Evolutionary conservation across 2,797 vertebrate species (phyloP), one percentile per base, ranked within the genome.

Genomic region (Hipposideros larvatus): DNA sequence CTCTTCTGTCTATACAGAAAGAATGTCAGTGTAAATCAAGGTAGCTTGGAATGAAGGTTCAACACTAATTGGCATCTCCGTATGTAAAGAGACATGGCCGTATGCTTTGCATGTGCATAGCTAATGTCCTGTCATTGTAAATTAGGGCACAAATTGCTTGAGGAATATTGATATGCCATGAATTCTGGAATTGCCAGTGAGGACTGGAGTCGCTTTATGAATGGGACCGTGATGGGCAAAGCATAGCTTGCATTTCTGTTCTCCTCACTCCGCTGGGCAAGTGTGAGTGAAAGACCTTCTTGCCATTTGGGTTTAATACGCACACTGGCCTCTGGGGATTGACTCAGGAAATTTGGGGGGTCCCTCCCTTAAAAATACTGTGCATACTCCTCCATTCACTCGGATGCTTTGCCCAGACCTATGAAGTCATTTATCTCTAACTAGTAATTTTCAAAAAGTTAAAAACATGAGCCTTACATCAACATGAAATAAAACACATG

Each of bases 131-230:
- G 89, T 95, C 85, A 5, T 1, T 43, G 82, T 71, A 26, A 89
- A 88, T 96, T 82, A 96, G 86, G 86, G 55, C 78, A 24, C 91
- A 74, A 59, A 96, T 86, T 77, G 68, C 85, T 75, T 48, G 68
- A 7, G 18, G 86, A 90, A 75, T 91, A 55, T 24, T 59, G 94
- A 94, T 88, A 87, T 24, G 68, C 86, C 46, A 1, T 48, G 94
- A 96, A 31, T 92, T 70, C 77, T 57, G 65, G 90, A 79, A 68
- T 31, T 59, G 55, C 73, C 87, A 85, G 87, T 2, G 26, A 66
- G 41, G n/a, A 22, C 24, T 11, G 55, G 75, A 46, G 34, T 5
- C 5, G n/a, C 37, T 71, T 68, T 75, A 7, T 26, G 31, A 61
- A 41, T 0, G 28, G 46, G 31, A 15, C 21, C 11, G 53, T 21